phyloP scores from a whole-genome alignment of 2,113 vertebrate species.

The Notarius lentiginosus region DNA sequence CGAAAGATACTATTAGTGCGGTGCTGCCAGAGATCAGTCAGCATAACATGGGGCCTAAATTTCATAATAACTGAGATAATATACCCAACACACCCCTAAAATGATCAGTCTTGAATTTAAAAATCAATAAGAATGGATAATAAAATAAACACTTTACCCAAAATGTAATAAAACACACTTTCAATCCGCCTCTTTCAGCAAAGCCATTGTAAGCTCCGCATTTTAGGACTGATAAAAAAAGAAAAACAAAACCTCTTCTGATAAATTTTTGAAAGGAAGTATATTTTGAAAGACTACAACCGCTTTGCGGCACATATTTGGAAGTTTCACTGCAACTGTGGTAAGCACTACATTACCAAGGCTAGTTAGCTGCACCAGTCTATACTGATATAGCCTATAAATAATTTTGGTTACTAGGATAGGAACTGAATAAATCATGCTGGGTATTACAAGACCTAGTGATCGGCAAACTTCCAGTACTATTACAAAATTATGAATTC shows the following conservation, averaged over 20 bases:
- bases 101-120: background rate
- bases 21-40: background rate
- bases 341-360: background rate
- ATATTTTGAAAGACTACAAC: constrained; percentile 6
- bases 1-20: background rate
- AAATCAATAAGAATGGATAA: background rate
- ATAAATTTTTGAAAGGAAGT: background rate
- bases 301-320: background rate
- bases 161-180: background rate
- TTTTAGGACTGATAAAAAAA: background rate
- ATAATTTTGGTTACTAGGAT: background rate
- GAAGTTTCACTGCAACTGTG: background rate
- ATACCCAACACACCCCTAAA: background rate
- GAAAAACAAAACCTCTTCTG: background rate
- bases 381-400: background rate
- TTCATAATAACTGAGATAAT: background rate
- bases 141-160: background rate
- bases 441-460: background rate
- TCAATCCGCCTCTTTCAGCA: too few species aligned
- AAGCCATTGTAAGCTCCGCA: background rate
- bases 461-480: background rate
- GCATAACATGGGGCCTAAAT: background rate
- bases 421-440: too few species aligned
- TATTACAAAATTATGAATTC: background rate
- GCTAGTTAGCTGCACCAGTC: background rate